Base-by-base conservation (phyloP, 2,888 invertebrate genomes). In the Drosophila nigritarsus region DNA sequence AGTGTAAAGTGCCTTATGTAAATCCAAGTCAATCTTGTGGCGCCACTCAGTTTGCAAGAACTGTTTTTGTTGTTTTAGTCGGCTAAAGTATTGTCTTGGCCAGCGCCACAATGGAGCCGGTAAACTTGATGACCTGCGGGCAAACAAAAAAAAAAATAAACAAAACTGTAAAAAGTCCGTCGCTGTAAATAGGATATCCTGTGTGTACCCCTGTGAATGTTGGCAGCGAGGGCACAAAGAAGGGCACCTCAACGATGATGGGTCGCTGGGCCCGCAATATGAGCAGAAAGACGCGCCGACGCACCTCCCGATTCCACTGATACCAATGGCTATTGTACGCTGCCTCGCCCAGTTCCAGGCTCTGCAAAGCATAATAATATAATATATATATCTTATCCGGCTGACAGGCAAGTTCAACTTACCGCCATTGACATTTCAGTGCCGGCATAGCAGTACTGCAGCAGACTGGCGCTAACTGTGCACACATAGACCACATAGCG, bases 21-120 rank as follows among this genome's bases (percentile, higher is more conserved):
- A 56, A 56, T 42, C 40, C 56, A 30, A 56, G 56, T 56, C 40
- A 56, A 56, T 18, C 45, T 63, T 36, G 42, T 64, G 66, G 62
- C 73, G 78, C 66, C 66, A 63, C 32, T 20, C 24, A 48, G 20
- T 29, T 20, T n/a, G 40, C 48, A 18, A 60, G 48, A 36, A 45
- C 40, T 49, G 34, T n/a, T 55, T 45, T 45, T 45, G 24, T 15
- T 58, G 56, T 20, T 61, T 29, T 55, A 27, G 74, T 48, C 32
- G 18, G 20, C 59, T 81, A 87, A 29, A 84, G 63, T 51, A 88
- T 85, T 15, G 90, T 84, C 45, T 84, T 84, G 55, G 84, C 89
- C 85, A 85, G 65, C 40, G 88, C 86, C 73, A 85, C 84, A 80
- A 85, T 89, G 62, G 88, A 85, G 68, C 88, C 90, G 54, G 85